Evolutionary conservation across 2,113 vertebrate species (phyloP).

Genomic region (Seriola quinqueradiata): DNA sequence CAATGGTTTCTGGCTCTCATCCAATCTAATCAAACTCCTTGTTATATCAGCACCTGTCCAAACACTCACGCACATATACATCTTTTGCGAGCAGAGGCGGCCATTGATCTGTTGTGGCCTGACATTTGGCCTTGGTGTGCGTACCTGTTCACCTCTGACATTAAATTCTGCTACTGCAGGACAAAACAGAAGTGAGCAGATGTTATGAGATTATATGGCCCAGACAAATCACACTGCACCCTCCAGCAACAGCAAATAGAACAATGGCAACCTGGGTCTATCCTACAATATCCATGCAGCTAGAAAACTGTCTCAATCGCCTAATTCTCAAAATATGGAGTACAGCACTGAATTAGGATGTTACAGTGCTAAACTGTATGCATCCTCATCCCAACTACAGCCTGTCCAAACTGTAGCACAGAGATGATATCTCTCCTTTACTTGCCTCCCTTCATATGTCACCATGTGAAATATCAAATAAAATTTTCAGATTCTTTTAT

Average conservation of each 20-base stretch:
- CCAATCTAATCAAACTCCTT: constrained; percentile 50
- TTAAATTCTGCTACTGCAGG: constrained; percentile 55
- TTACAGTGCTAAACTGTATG: neutral
- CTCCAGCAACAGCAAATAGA: constrained; percentile 30
- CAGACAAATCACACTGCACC: constrained; percentile 38
- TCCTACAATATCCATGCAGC: constrained; percentile 16
- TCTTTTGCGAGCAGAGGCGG: constrained; percentile 26
- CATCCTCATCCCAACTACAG: neutral
- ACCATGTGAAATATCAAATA: neutral
- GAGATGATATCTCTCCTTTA: neutral
- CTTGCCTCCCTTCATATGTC: neutral
- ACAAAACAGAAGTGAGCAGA: constrained; percentile 51
- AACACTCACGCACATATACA: constrained; percentile 8
- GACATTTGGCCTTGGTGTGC: constrained; percentile 43
- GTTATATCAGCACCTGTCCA: constrained; percentile 27
- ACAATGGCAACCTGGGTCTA: constrained; percentile 24
- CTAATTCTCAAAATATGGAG: neutral
- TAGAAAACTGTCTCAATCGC: neutral
- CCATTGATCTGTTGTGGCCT: neutral
- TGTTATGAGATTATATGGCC: constrained; percentile 56
- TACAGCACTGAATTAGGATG: constrained; percentile 6
- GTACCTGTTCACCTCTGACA: constrained; percentile 50
- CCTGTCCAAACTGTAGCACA: neutral
- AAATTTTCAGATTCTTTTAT: neutral
- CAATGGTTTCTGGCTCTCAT: constrained; percentile 37